phyloP scores from a whole-genome alignment of 2,888 invertebrate genomes.

The Abscondita cerata region DNA sequence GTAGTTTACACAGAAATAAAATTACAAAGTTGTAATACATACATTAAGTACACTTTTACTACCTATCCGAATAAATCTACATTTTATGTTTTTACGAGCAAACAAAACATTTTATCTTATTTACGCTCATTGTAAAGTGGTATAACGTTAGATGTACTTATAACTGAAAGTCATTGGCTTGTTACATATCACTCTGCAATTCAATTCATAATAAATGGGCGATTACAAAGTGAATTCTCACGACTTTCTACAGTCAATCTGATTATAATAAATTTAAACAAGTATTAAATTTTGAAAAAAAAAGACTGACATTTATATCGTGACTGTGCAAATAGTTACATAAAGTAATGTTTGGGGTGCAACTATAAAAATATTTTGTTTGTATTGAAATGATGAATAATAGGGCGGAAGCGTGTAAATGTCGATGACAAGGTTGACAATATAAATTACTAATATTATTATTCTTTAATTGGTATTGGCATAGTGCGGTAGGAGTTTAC shows the following conservation, averaged over 20 bases:
- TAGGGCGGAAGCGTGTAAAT: neutral
- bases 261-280: slow-evolving; percentile 33
- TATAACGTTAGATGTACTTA: neutral
- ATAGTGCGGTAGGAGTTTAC: slow-evolving; percentile 26
- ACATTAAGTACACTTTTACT: no score
- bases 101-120: no score
- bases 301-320: slow-evolving; percentile 20
- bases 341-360: slow-evolving; percentile 12
- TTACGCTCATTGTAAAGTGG: no score
- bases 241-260: slow-evolving; percentile 31
- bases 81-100: no score
- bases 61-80: no score
- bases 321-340: slow-evolving; percentile 17
- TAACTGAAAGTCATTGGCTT: slow-evolving; percentile 24
- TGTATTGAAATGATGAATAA: neutral
- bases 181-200: slow-evolving; percentile 25
- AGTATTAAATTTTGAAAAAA: slow-evolving; percentile 29
- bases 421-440: slow-evolving; percentile 18
- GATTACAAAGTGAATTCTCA: slow-evolving; percentile 27
- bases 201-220: slow-evolving; percentile 27
- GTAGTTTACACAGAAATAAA: no score
- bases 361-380: slow-evolving; percentile 9
- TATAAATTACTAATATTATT: slow-evolving; percentile 22
- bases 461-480: slow-evolving; percentile 25
- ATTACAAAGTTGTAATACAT: no score